These are phyloP conservation scores for Siphonodentalium dalli DNA, from an alignment of 2,888 invertebrate genomes.

Conservation along the genomic window DNA sequence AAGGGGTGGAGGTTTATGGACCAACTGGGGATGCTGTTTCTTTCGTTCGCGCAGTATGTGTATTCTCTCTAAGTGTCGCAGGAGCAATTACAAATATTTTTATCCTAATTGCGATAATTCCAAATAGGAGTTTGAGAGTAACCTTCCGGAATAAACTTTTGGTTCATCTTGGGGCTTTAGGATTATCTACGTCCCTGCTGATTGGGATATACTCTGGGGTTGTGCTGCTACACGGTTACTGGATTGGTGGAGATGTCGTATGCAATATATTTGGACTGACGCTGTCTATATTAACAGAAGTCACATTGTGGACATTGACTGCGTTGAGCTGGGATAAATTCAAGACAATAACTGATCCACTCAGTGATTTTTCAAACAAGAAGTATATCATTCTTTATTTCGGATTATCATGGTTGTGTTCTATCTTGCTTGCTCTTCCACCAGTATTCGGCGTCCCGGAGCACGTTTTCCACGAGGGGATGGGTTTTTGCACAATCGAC, in stretches of 20 bases:
- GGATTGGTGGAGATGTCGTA: conserved; percentile 37
- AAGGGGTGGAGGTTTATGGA: no score
- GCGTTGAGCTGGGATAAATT: conserved; percentile 59
- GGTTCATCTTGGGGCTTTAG: conserved; percentile 42
- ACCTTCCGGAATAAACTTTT: conserved; percentile 44
- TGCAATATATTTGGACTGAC: conserved; percentile 44
- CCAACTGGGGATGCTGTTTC: no score
- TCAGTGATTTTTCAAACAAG: conserved; percentile 48
- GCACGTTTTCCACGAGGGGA: conserved; percentile 39
- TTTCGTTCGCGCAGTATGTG: conserved; percentile 38
- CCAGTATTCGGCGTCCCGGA: conserved; percentile 44
- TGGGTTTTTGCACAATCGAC: conserved; percentile 47
- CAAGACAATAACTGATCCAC: conserved; percentile 52
- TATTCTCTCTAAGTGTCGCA: conserved; percentile 35
- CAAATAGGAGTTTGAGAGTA: conserved; percentile 42
- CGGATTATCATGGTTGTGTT: conserved; percentile 42
- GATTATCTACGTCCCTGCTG: conserved; percentile 32
- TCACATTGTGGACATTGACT: conserved; percentile 46
- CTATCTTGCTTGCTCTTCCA: conserved; percentile 41
- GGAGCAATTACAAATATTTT: conserved; percentile 39
- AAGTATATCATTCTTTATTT: conserved; percentile 47
- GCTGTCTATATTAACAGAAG: conserved; percentile 35
- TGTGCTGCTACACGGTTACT: conserved; percentile 37
- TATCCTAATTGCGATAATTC: conserved; percentile 43
- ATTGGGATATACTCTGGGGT: conserved; percentile 35